phyloP scores from a whole-genome alignment of 2,797 vertebrate species.

The Pipistrellus pipistrellus region DNA sequence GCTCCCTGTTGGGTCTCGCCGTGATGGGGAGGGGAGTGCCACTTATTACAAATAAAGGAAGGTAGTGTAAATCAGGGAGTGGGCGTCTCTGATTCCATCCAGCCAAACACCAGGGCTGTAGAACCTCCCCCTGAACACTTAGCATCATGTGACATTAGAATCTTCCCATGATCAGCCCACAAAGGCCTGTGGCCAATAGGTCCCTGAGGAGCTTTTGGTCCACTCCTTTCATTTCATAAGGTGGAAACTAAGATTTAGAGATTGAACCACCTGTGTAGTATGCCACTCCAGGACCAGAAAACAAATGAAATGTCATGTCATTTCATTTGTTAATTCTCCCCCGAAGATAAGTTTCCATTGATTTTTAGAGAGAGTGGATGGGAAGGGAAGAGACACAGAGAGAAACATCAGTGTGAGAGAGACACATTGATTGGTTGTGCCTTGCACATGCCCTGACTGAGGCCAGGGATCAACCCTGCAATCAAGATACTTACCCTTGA shows the following conservation, averaged over 20 bases:
- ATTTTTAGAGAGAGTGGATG: too few species aligned
- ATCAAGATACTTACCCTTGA: too few species aligned
- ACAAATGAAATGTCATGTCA: too few species aligned
- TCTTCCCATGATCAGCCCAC: neutral
- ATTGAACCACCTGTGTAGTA: neutral
- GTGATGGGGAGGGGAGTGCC: neutral
- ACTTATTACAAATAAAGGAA: slow-evolving; percentile 71
- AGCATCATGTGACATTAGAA: neutral
- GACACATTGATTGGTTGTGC: too few species aligned
- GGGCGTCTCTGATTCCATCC: slow-evolving; percentile 48
- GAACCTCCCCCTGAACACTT: neutral
- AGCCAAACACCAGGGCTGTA: neutral
- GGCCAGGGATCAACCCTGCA: too few species aligned
- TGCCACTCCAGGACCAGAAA: neutral
- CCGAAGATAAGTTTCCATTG: too few species aligned
- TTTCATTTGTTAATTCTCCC: too few species aligned
- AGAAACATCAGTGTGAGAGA: too few species aligned
- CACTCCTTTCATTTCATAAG: neutral
- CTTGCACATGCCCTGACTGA: too few species aligned
- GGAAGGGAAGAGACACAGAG: too few species aligned
- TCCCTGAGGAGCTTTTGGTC: neutral
- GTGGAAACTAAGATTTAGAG: neutral
- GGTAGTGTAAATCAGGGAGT: neutral
- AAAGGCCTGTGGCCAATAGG: neutral
- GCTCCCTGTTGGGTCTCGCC: neutral